Conservation (phyloP, 2,797 vertebrate species). For the Lepus townsendii region DNA sequence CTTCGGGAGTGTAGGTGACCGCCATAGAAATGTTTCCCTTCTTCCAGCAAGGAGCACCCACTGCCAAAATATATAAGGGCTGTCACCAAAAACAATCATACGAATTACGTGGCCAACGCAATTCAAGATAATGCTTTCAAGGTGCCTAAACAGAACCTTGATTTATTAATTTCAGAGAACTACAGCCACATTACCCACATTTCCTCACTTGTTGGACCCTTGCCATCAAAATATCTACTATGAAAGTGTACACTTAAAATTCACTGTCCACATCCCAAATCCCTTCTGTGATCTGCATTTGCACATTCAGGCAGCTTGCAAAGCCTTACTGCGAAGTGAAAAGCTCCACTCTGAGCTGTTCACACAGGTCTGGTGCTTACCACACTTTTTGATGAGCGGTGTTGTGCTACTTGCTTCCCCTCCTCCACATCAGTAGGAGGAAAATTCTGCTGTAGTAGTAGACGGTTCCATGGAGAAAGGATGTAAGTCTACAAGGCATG, state of each 20-base stretch:
- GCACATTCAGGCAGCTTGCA: neutral
- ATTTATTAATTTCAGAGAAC: neutral
- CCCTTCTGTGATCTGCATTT: neutral
- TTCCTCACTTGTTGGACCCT: neutral
- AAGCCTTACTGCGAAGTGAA: neutral
- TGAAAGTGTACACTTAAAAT: neutral
- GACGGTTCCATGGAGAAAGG: neutral
- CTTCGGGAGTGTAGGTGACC: neutral
- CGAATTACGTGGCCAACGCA: neutral
- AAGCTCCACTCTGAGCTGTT: neutral
- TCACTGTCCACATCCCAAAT: neutral
- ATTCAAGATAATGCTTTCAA: neutral
- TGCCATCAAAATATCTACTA: neutral
- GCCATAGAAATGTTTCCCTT: neutral
- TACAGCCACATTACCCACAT: neutral
- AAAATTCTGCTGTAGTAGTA: neutral
- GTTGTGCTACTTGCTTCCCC: neutral
- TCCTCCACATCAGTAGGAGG: neutral
- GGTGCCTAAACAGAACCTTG: slow-evolving; percentile 12
- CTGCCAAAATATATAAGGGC: neutral
- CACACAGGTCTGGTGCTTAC: neutral
- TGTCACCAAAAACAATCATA: neutral
- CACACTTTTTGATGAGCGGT: neutral
- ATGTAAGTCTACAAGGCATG: neutral
- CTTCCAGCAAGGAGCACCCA: neutral